Percentiles rank a stretch among this genome's conserved stretches.
phyloP scores from a whole-genome alignment of 1,140 invertebrate genomes.

The Lepidurus arcticus region DNA sequence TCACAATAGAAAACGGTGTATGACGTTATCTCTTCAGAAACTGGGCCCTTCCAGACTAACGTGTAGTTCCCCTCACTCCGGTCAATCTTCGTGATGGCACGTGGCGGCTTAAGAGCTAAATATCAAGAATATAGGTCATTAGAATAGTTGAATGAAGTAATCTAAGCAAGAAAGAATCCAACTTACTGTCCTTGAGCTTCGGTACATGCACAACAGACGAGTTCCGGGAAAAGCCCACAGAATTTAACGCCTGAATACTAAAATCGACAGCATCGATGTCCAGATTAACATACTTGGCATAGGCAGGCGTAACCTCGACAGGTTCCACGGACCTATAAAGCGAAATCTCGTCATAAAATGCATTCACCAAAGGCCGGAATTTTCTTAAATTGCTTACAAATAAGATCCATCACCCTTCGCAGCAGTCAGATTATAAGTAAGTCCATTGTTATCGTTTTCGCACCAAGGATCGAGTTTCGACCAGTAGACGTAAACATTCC shows the following conservation, averaged over 20 bases:
- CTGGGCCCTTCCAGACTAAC: conserved; percentile 60
- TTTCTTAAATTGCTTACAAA: not conserved
- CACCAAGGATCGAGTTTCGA: conserved; percentile 26
- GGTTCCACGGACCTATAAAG: not conserved
- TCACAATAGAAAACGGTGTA: conserved; percentile 72
- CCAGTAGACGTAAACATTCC: conserved; percentile 38
- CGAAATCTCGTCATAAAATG: not conserved
- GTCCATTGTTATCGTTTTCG: conserved; percentile 35
- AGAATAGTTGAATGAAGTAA: conserved; percentile 9
- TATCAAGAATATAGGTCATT: conserved; percentile 34
- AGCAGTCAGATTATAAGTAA: not conserved
- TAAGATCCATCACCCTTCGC: not conserved
- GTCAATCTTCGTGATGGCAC: conserved; percentile 60
- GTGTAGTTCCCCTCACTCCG: conserved; percentile 60
- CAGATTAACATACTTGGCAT: not conserved
- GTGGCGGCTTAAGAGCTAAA: conserved; percentile 50
- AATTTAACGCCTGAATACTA: not conserved
- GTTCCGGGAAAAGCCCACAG: not conserved
- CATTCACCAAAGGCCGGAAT: too few species aligned
- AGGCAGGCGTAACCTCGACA: not conserved
- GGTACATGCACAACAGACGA: conserved; percentile 13
- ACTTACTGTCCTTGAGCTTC: not conserved
- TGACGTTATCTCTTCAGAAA: conserved; percentile 38
- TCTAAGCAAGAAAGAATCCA: not conserved
- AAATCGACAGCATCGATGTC: not conserved